Evolutionary conservation across 30 jellyfish, hydroid and myxozoan genomes (phyloP), one percentile per base, ranked within the genome.

Genomic region (Pelagia noctiluca): DNA sequence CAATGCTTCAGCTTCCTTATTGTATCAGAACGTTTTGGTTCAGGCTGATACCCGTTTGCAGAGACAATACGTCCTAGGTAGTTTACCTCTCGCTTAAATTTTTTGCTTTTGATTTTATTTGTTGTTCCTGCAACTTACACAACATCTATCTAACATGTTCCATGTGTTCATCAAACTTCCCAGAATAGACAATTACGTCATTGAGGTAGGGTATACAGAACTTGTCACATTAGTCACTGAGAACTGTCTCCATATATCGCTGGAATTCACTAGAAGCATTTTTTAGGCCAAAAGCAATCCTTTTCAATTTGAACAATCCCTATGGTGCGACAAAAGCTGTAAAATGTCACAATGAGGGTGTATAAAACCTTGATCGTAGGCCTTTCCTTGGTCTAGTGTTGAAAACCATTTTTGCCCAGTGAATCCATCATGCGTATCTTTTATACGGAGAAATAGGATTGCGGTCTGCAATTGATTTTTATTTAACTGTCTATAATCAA

Each of bases 21-120:
- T n/a, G 90, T 72, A 22, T 76, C 88, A 50, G 88, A 24, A 21
- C 37, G 36, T 16, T 35, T 57, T 52, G 79, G 79, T 18, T 76
- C 88, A 2, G 71, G 71, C 19, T 46, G 79, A 25, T 80, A 62
- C 32, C 85, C 85, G 1, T 49, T 70, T 64, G 66, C 66, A 5
- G 76, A 37, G 18, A 81, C 91, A 16, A 81, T 65, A 13, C 85
- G 76, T 38, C 91, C 91, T 29, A 81, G 76, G 66, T 81, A 81
- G 12, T 50, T 63, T 31, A 81, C 91, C 34, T 81, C 91, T 22
- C 67, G 63, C 38, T 68, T 74, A 75, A 81, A 81, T 81, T 81
- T 21, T 22, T 7, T 46, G 84, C 76, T 81, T 81, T 81, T 54
- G 65, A 74, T 70, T 62, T 80, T 77, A 64, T 70, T 12, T 77